Conservation (phyloP, 1,140 invertebrate genomes). For the Cephus cinctus region DNA sequence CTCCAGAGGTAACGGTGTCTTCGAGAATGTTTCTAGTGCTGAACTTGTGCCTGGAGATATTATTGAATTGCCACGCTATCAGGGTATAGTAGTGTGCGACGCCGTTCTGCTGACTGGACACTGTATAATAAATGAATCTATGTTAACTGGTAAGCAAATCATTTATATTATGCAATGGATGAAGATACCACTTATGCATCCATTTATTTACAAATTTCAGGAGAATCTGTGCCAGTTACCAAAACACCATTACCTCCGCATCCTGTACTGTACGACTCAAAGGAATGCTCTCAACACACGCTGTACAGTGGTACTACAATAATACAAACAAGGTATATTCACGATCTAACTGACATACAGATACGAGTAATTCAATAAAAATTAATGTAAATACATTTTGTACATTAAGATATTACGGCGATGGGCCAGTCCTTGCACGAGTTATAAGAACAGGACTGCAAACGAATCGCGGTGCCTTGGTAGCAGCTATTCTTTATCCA, state of each 20-base stretch:
- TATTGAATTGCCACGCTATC: constrained; percentile 80
- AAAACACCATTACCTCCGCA: constrained; percentile 47
- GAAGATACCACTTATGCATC: no score
- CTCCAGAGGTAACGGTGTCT: constrained; percentile 50
- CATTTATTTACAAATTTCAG: constrained; percentile 22
- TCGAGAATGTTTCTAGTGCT: constrained; percentile 58
- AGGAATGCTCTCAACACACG: constrained; percentile 48
- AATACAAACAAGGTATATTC: constrained; percentile 54
- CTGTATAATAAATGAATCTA: constrained; percentile 94
- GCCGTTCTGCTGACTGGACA: constrained; percentile 84
- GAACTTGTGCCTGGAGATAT: constrained; percentile 91
- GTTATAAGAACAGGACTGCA: constrained; percentile 81
- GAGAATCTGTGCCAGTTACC: constrained; percentile 50
- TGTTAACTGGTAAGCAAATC: constrained; percentile 92
- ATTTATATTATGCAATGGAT: no score
- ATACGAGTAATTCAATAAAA: background rate
- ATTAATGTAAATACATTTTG: background rate
- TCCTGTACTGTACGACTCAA: constrained; percentile 42
- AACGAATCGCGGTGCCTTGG: constrained; percentile 87
- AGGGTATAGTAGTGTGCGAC: constrained; percentile 87
- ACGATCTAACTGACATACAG: no score
- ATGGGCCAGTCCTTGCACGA: constrained; percentile 65
- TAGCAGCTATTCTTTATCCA: constrained; percentile 92
- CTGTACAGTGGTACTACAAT: constrained; percentile 51
- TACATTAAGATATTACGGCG: constrained; percentile 66